Percentiles rank a stretch among this genome's conserved stretches.
Conservation (phyloP, 2,113 vertebrate genomes). For the Corythornis madagascariensis region DNA sequence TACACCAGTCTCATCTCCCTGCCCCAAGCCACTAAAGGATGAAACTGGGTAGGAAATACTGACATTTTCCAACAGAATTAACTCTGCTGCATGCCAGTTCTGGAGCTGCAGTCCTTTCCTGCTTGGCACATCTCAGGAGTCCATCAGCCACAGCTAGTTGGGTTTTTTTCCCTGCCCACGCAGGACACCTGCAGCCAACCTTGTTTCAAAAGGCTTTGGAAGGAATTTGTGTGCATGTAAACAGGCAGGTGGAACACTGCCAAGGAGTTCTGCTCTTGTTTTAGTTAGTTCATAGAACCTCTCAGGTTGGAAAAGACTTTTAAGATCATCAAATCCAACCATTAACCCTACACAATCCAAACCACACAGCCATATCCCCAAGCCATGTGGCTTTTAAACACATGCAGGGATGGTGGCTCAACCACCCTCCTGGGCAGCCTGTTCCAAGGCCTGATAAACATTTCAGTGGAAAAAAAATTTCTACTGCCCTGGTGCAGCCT, state of each 20-base stretch:
- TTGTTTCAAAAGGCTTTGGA: not conserved
- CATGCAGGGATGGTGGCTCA: too few species aligned
- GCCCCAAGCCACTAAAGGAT: not conserved
- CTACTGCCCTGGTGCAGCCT: too few species aligned
- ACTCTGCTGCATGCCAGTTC: not conserved
- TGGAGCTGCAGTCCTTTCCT: not conserved
- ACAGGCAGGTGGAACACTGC: not conserved
- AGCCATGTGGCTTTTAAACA: too few species aligned
- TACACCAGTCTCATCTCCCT: not conserved
- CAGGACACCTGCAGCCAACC: not conserved
- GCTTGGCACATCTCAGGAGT: accelerated
- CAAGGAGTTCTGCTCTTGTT: not conserved
- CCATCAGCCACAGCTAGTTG: not conserved
- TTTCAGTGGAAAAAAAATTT: too few species aligned
- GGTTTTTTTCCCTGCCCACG: not conserved
- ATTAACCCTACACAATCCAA: too few species aligned
- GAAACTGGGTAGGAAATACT: not conserved
- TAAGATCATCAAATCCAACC: too few species aligned
- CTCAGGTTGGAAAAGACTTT: too few species aligned
- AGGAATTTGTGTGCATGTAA: not conserved
- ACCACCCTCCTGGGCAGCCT: too few species aligned
- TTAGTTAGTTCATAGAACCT: not conserved
- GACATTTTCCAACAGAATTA: not conserved
- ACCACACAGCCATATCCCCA: too few species aligned
- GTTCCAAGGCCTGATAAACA: too few species aligned